Base-by-base conservation (phyloP, 2,888 invertebrate genomes). In the Tortricodes alternella region DNA sequence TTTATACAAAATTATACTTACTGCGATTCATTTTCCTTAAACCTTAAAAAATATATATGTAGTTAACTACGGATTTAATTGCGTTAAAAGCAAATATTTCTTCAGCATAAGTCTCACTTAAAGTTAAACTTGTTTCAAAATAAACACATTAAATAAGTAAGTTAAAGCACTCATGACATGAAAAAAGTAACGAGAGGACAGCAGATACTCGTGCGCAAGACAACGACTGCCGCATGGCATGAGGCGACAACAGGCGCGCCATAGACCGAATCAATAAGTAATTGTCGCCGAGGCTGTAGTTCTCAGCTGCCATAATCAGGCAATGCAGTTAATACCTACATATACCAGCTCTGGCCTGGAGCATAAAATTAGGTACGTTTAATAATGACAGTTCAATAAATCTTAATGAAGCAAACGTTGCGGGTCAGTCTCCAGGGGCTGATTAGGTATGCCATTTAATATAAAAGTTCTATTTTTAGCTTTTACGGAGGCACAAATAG, bases 211-310 rank as follows among this genome's bases (percentile, higher is more conserved):
- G 59, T 58, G 64, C 66, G 62, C 61, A 58, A 51, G 59, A 50
- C 61, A 60, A 59, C 67, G 60, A 59, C 57, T 62, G 64, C 19
- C 63, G 63, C 59, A 59, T 41, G 63, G 60, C 64, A 62, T 58
- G 65, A 58, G 55, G 50, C 55, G 59, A 58, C 64, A 65, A 63
- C 63, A 59, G 60, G 61, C 70, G 66, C 76, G 71, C 68, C 70
- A 72, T 62, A 63, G 56, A 64, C 61, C 70, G 69, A 73, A 72
- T 72, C 70, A 74, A 74, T 75, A 68, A 69, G 66, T 68, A 66
- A 68, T 68, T 66, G 69, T 64, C 62, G 52, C 63, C 13, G 21
- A 21, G 34, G 34, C 46, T 9, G 34, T 32, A 5, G 34, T 44
- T 32, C 62, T 57, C 60, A 61, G 58, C 59, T 62, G 60, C 53